Evolutionary conservation across 1,140 invertebrate genomes (phyloP), one percentile per base, ranked within the genome.

Genomic region (Cyphomyrmex costatus): DNA sequence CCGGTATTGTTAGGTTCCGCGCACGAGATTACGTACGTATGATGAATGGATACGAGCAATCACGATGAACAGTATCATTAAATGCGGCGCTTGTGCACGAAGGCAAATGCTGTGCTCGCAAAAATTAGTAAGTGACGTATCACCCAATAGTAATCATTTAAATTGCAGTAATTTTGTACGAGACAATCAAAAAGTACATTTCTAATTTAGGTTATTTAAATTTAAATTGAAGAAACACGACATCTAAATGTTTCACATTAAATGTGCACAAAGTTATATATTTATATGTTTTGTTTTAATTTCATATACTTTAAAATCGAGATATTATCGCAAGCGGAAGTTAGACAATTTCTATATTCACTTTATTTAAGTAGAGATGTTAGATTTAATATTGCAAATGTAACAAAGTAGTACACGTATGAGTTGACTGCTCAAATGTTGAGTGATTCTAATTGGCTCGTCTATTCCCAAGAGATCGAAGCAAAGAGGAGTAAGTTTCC

Each of bases 361-460:
- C 0, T 65, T 5, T 36, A 19, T 80, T 36, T 10, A 58, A 42
- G 42, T 21, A 14, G 27, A 19, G 19, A n/a, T 46, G 4, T 33
- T 42, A 12, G 42, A 10, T 2, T 53, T n/a, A 49, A 65, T 33
- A 33, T 6, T 42, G 16, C 33, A 46, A 21, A 82, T 24, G 14
- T 82, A n/a, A 53, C 51, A 71, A 71, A 73, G n/a, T 12, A 7
- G 6, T 19, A 56, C 36, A 46, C 5, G 12, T 80, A 19, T 58
- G 19, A 42, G 3, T 70, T 46, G 16, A 70, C 24, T 33, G 70
- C n/a, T 65, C 16, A 30, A 76, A 61, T 77, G 71, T 66, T 24
- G 30, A 27, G 27, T 46, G 46, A 86, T 70, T 60, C 65, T 86
- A 86, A 86, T 86, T 86, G 76, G 36, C 16, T 49, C 19, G 19